A percentile compares a stretch with the other conserved stretches of the same genome.
These are phyloP conservation scores for Druon quercuslanigerum DNA, from an alignment of 1,140 invertebrate genomes.

Conservation along the genomic window DNA sequence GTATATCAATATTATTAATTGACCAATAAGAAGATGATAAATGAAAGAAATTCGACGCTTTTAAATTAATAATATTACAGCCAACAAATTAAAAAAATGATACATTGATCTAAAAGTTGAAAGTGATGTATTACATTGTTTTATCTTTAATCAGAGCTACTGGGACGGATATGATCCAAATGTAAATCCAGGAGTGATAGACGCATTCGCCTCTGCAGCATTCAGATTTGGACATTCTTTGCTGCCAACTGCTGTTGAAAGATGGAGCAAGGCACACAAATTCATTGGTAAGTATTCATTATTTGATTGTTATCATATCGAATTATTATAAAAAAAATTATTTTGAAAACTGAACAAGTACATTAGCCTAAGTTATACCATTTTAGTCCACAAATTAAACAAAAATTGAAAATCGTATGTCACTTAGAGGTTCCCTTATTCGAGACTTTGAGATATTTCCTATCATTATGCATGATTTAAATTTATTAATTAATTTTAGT, in stretches of 20 bases:
- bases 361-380: no score
- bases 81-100: no score
- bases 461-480: no score
- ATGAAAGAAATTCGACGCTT: no score
- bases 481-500: no score
- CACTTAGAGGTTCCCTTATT: no score
- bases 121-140: neutral
- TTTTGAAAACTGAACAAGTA: neutral
- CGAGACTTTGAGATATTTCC: no score
- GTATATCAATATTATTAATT: no score
- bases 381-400: no score
- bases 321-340: conserved; percentile 36
- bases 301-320: neutral
- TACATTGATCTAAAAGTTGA: neutral
- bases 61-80: no score
- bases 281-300: conserved; percentile 84
- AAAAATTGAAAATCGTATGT: no score
- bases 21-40: no score
- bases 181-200: conserved; percentile 90
- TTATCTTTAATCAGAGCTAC: conserved; percentile 78
- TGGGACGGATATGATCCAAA: conserved; percentile 92
- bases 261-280: conserved; percentile 95
- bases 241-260: conserved; percentile 89
- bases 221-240: conserved; percentile 94
- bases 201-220: conserved; percentile 91